These are phyloP conservation scores for Nematopogon swammerdamellus DNA, from an alignment of 2,888 invertebrate genomes.

Conservation along the genomic window DNA sequence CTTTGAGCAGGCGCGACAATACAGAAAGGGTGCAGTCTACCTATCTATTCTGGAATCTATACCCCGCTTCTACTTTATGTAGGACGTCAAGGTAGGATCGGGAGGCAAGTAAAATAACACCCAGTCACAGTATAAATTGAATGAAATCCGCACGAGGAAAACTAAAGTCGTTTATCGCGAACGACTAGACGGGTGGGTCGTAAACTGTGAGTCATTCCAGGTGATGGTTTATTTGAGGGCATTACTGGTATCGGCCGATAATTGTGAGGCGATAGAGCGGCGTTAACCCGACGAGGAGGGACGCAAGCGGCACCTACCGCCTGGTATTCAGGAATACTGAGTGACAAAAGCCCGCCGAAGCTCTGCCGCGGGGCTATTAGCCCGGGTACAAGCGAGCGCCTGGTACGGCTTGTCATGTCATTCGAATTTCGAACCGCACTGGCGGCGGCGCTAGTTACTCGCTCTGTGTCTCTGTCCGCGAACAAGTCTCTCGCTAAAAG, in stretches of 20 bases:
- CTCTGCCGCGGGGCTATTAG: no score
- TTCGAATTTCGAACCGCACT: no score
- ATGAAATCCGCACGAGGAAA: not conserved
- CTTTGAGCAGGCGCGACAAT: no score
- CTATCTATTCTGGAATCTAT: not conserved
- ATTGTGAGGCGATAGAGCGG: not conserved
- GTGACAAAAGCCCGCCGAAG: no score
- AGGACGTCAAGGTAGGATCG: not conserved
- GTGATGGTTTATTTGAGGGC: not conserved
- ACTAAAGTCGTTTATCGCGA: not conserved
- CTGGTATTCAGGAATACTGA: no score
- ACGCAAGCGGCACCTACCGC: no score
- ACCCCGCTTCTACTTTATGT: not conserved
- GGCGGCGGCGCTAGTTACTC: no score
- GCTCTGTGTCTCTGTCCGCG: no score
- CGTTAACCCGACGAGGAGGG: not conserved
- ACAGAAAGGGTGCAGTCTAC: no score
- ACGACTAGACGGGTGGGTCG: not conserved
- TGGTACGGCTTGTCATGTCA: no score
- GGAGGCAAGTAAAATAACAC: not conserved
- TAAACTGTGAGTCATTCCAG: not conserved
- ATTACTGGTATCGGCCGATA: not conserved
- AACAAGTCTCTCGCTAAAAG: no score
- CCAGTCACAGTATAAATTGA: not conserved
- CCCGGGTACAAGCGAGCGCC: no score